Evolutionary conservation across 30 jellyfish, hydroid and myxozoan genomes (phyloP).

Genomic region (Chrysaora quinquecirrha): DNA sequence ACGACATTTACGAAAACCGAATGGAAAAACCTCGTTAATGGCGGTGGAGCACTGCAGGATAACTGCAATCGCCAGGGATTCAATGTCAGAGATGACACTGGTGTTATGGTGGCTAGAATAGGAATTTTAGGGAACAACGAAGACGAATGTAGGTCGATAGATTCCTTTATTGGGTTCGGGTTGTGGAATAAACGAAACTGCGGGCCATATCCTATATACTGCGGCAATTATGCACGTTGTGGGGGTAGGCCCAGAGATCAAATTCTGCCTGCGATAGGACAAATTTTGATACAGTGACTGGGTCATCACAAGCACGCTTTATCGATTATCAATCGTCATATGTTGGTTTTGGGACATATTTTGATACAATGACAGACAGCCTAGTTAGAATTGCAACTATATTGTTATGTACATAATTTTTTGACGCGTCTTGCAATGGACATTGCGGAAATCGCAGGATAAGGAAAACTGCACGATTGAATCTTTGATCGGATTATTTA

Average conservation of each 20-base stretch:
- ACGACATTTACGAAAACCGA: neutral
- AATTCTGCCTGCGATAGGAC: neutral
- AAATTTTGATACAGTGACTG: neutral
- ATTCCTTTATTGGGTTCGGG: neutral
- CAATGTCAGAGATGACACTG: neutral
- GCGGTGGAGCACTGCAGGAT: conserved; percentile 5
- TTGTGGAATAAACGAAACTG: too few species aligned
- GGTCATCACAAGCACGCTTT: too few species aligned
- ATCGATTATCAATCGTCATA: too few species aligned
- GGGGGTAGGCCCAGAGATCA: too few species aligned
- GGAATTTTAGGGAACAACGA: conserved; percentile 18
- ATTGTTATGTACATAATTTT: too few species aligned
- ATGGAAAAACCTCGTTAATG: conserved; percentile 3
- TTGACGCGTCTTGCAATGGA: too few species aligned
- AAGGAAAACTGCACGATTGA: too few species aligned
- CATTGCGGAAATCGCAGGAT: too few species aligned
- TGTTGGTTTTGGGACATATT: neutral
- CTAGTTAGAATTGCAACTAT: too few species aligned
- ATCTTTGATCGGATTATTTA: too few species aligned
- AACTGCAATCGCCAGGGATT: conserved; percentile 41
- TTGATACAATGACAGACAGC: too few species aligned
- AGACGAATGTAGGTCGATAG: neutral
- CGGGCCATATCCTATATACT: neutral
- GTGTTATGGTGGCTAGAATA: neutral
- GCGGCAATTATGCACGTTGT: too few species aligned